Evolutionary conservation across 2,113 vertebrate species (phyloP), one percentile per base, ranked within the genome.

Genomic region (Petaurus breviceps): DNA sequence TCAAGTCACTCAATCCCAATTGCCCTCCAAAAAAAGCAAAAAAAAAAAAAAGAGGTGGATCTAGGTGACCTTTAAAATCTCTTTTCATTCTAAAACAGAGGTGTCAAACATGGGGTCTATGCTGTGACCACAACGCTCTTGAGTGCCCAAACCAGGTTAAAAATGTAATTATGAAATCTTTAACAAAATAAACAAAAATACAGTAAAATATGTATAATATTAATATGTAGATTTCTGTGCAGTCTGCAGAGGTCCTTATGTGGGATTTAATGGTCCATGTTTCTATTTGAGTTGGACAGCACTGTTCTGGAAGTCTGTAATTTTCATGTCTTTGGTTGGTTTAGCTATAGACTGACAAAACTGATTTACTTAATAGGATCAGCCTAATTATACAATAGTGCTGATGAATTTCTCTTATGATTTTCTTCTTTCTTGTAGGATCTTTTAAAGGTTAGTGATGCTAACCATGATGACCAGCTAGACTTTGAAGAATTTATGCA

Each of bases 401-500:
- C 19, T 84, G 16, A 43, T 8, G 19, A 84, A 94, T 11, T 28
- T 90, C 68, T 93, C 89, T 93, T 68, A 77, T 54, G 0, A 52
- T 53, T 52, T 24, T 11, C 97, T 96, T 96, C 11, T 98, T 23
- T 98, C 51, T 96, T 92, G 94, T 94, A 99, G 99, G 99, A 99
- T 99, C 99, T 99, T 90, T 99, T 99, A 94, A 98, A 97, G 89
- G 99, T 99, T 91, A 99, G 99, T 61, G 99, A 99, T 98, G 98
- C 98, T 92, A 99, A 99, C 96, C 98, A 99, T 51, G 99, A 99
- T 89, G 99, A 99, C 52, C 98, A 98, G 68, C 98, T 99, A 61
- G 99, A 99, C 98, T 99, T 99, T 97, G 97, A 97, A 93, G 99
- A 99, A 98, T 99, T 99, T 98, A 99, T 99, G 97, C 98, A 97